Base-by-base conservation (phyloP, 1,140 invertebrate genomes). In the Drosophila watanabei region DNA sequence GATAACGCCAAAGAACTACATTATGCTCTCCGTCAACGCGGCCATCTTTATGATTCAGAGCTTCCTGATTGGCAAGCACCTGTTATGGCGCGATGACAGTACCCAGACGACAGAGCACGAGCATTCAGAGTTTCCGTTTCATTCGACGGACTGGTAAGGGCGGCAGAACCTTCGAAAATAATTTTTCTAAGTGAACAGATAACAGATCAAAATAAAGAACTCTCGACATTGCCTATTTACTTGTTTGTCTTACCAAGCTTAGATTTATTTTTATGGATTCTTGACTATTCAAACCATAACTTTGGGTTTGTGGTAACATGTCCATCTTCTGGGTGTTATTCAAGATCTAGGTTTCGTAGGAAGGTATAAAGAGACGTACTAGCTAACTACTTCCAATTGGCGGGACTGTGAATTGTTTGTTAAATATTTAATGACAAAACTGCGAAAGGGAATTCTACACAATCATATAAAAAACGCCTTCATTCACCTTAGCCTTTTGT, bases 1-100 rank as follows among this genome's bases (percentile, higher is more conserved):
- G 0, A 89, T 89, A 14, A 80, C 24, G 14, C 86, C 86, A 5
- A 89, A 75, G n/a, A 89, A 89, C 51, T 89, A 85, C 20, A 79
- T 43, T 14, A 49, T 85, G 11, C 39, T 85, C 2, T 46, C 65
- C 1, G 86, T 82, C 7, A 89, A 89, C 35, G 0, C 80, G 6
- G 70, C 69, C 8, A 64, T 89, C 6, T 51, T 73, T 0, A 0
- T 66, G 2, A 76, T 83, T 1, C 85, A 89, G 28, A 32, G 43
- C 0, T 89, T 51, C 35, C 41, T 89, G 4, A 18, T 82, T 2
- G 35, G 5, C 5, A 89, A 68, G 13, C 73, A 80, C 9, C 10
- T 89, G 0, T 61, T 49, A 20, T 85, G 85, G 85, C 85, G 71
- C 8, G 43, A 3, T 0, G 48, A 72, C 0, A 59, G 63, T 39